phyloP scores from a whole-genome alignment of 2,113 vertebrate species.

The Rhegmatorhina hoffmannsi region DNA sequence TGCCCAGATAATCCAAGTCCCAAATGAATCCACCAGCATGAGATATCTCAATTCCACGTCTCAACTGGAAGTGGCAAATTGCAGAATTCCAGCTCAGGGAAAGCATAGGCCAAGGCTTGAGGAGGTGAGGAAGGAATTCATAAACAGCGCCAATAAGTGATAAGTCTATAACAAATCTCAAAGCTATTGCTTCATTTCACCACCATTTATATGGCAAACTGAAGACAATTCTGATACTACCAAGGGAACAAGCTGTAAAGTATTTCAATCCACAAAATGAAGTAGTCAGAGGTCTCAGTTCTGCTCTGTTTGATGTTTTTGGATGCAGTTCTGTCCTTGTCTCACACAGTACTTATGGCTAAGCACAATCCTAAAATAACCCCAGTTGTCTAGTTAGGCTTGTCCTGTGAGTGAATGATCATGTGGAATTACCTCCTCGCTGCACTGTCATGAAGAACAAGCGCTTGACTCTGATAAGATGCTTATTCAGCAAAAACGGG shows the following conservation, averaged over 20 bases:
- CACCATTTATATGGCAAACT: not conserved
- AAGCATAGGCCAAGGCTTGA: not conserved
- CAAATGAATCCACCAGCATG: not conserved
- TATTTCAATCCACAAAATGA: not conserved
- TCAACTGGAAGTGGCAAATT: not conserved
- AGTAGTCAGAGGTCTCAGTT: not conserved
- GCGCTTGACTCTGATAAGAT: not conserved
- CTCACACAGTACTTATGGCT: not conserved
- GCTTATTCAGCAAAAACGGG: not conserved
- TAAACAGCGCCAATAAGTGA: not conserved
- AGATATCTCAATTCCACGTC: not conserved
- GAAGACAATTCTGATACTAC: not conserved
- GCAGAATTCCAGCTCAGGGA: not conserved
- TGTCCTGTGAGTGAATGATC: not conserved
- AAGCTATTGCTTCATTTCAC: not conserved
- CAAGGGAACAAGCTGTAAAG: not conserved
- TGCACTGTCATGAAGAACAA: not conserved
- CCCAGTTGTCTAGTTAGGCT: not conserved
- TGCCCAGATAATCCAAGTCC: not conserved
- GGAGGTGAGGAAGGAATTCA: not conserved
- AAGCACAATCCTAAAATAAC: not conserved
- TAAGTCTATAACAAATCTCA: not conserved
- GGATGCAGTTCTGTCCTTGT: not conserved
- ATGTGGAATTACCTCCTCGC: not conserved
- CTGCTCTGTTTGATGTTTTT: not conserved